Evolutionary conservation across 2,113 vertebrate genomes (phyloP).

Genomic region (Noturus placidus): DNA sequence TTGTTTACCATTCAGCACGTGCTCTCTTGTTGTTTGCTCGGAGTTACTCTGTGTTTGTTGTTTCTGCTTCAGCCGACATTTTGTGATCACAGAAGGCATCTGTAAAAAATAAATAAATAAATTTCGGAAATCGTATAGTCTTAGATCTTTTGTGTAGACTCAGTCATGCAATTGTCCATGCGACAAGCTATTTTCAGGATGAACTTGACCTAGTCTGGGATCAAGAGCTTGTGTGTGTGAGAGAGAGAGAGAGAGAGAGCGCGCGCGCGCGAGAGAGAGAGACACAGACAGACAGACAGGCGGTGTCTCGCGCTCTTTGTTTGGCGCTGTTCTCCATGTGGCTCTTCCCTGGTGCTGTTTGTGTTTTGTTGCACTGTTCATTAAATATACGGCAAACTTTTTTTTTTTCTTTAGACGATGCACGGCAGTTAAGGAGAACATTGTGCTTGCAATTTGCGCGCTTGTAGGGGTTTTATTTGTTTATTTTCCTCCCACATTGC

Average conservation of each 20-base stretch:
- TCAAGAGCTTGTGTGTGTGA: neutral
- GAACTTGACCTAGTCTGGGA: neutral
- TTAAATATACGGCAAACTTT: neutral
- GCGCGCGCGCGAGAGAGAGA: too few species aligned
- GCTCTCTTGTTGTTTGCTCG: neutral
- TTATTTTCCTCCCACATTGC: neutral
- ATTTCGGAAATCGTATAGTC: too few species aligned
- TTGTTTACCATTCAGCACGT: neutral
- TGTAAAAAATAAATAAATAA: too few species aligned
- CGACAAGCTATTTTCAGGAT: neutral
- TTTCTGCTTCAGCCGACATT: neutral
- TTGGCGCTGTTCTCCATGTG: slow-evolving; percentile 49
- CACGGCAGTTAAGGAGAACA: neutral
- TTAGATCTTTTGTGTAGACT: neutral
- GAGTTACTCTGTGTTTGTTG: too few species aligned
- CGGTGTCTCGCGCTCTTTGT: slow-evolving; percentile 56
- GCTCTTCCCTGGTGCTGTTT: neutral
- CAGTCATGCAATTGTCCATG: neutral
- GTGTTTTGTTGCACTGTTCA: neutral
- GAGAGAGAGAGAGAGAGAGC: too few species aligned
- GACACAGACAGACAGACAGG: too few species aligned
- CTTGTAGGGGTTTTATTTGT: neutral
- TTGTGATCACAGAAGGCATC: neutral
- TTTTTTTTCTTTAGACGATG: neutral
- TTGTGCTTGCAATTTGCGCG: neutral